Evolutionary conservation across 2,888 invertebrate genomes (phyloP), one percentile per base, ranked within the genome.

Genomic region (Philonicus albiceps): DNA sequence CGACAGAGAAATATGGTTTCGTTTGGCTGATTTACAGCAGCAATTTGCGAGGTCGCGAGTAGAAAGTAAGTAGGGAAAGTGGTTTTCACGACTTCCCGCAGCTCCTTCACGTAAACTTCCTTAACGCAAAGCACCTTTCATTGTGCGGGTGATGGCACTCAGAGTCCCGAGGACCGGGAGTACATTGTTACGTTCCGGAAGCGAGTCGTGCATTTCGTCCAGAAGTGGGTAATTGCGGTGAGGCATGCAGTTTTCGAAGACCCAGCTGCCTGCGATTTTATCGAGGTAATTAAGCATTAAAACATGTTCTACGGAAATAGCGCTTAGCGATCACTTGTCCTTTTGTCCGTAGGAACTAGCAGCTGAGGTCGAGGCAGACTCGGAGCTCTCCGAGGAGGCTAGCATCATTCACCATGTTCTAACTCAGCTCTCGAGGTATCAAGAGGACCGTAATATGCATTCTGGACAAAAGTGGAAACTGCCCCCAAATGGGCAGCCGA

Each of bases 181-280:
- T 95, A 95, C 90, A 93, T 95, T 74, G 91, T 95, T 88, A 94
- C 94, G 86, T 95, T 95, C 90, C 96, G 96, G 91, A 93, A 95
- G 89, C 94, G 96, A 88, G 96, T 97, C 16, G 94, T 97, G 75
- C 95, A 95, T 89, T 97, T 97, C 92, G 94, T 96, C 84, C 95
- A 95, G 89, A 94, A 95, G 89, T 97, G 97, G 97, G 94, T 95
- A 73, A 93, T 94, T 88, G 94, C 96, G 3, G 94, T 96, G 81
- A 93, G 95, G 5, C 94, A 95, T 90, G 95, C 95, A 2, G 96
- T 96, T 88, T 95, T 96, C 90, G 95, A 96, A 89, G 96, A 96
- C 91, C 93, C 94, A 22, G 94, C 94, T 43, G 94, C 96, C 30
- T 94, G 94, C 89, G 94, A 95, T 89, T 96, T 96, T 91, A 93